Conservation (phyloP, 2,113 vertebrate genomes). For the Sorex fumeus region DNA sequence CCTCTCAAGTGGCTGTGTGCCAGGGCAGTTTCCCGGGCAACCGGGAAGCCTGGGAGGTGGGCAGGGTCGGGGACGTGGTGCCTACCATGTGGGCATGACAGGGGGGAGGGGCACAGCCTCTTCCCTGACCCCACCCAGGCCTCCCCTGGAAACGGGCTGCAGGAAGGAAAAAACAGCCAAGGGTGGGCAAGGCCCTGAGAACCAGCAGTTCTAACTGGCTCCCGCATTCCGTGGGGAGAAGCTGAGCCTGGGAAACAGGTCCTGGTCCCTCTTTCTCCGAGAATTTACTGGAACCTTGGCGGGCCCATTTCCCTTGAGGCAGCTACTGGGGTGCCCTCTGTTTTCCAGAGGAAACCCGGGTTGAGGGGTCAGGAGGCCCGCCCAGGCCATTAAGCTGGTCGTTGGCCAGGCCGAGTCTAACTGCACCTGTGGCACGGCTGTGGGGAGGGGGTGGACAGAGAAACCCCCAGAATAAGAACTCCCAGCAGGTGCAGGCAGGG, state of each 20-base stretch:
- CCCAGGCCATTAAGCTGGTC: too few species aligned
- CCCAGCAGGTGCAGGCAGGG: too few species aligned
- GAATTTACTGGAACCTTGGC: too few species aligned
- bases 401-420: too few species aligned
- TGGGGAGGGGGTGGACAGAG: too few species aligned
- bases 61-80: rapidly evolving
- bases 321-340: too few species aligned
- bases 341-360: not conserved
- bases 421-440: too few species aligned
- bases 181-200: not conserved
- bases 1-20: not conserved
- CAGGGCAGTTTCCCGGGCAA: not conserved
- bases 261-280: too few species aligned
- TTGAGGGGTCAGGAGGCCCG: not conserved
- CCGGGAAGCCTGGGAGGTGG: not conserved
- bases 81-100: not conserved
- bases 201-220: not conserved
- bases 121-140: not conserved
- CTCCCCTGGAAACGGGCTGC: not conserved
- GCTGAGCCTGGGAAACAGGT: not conserved
- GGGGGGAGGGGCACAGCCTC: not conserved
- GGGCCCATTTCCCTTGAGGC: not conserved
- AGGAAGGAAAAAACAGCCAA: not conserved
- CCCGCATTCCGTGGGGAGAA: not conserved
- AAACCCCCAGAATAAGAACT: too few species aligned